Evolutionary conservation across 2,113 vertebrate species (phyloP), one percentile per base, ranked within the genome.

Genomic region (Gymnocephalus cernua): DNA sequence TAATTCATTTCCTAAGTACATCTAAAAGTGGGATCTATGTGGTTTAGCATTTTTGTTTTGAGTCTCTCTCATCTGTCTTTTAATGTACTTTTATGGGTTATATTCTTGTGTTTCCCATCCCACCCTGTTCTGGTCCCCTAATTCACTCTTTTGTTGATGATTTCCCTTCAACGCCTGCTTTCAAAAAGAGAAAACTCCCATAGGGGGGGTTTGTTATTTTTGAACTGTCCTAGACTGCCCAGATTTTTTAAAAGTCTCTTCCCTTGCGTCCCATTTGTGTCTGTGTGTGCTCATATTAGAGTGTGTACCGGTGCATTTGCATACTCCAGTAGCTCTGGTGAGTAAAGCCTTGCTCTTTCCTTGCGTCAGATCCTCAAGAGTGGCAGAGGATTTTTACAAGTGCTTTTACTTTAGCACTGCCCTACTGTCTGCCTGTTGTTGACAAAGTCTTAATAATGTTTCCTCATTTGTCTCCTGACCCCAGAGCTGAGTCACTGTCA

Each of bases 201-300:
- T 87, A 89, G 89, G 91, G 90, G 90, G 88, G 87, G 68, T 87
- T 89, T 88, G 79, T 77, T 92, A 81, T 92, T 88, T 87, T 77
- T 82, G 80, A 83, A 70, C 80, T 67, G 58, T 77, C 7, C 83
- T 65, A 56, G 54, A 80, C 53, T 77, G 57, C 16, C 63, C 73
- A 78, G 72, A 78, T 71, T 75, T 83, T 83, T 89, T 79, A 65
- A 19, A 74, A 56, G 14, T 74, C 62, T 83, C 50, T 74, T 79
- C 58, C 25, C 57, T 35, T 68, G 82, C 54, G 44, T 61, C 32
- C 41, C 29, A 1, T 41, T 18, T 16, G 38, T 47, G 45, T 11
- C 54, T 16, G 0, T 48, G 10, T 53, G 45, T 3, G 32, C 18
- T 44, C 35, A 35, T 32, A 25, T 32, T 54, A 5, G 14, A 12